These are phyloP conservation scores for Biston betularia DNA, from an alignment of 2,888 invertebrate genomes.

Conservation along the genomic window DNA sequence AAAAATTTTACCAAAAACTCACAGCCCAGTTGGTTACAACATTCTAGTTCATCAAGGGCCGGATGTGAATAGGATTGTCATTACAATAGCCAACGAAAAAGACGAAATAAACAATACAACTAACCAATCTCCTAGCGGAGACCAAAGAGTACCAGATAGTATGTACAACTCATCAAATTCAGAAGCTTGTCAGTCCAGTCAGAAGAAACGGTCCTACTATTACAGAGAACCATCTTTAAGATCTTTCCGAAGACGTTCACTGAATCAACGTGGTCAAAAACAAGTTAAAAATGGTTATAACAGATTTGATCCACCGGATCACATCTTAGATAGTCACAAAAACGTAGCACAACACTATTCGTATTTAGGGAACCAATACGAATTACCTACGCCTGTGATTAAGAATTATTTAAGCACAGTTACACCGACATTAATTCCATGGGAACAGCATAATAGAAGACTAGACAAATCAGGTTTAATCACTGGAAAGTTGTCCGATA, in stretches of 20 bases:
- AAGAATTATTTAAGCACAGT: background rate
- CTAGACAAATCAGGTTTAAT: background rate
- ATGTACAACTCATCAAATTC: background rate
- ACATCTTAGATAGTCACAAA: background rate
- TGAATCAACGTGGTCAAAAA: background rate
- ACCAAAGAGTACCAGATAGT: conserved; percentile 11
- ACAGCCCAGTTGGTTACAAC: background rate
- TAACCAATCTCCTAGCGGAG: background rate
- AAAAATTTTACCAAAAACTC: background rate
- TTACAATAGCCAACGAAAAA: conserved; percentile 7
- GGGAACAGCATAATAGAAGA: background rate
- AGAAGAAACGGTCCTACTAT: conserved; percentile 5
- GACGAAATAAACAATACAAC: background rate
- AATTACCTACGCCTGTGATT: background rate
- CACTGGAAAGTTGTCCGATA: background rate
- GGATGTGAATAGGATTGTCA: conserved; percentile 7
- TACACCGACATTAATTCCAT: background rate
- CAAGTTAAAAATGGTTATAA: background rate
- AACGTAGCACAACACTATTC: background rate
- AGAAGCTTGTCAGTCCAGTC: conserved; percentile 1
- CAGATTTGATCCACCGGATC: background rate
- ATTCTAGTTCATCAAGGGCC: conserved; percentile 7
- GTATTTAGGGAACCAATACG: background rate
- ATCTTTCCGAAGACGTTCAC: conserved; percentile 1
- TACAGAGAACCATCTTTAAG: conserved; percentile 10